These are phyloP conservation scores for Brachionus koreanus DNA, from an alignment of 1,140 invertebrate genomes.

Conservation along the genomic window DNA sequence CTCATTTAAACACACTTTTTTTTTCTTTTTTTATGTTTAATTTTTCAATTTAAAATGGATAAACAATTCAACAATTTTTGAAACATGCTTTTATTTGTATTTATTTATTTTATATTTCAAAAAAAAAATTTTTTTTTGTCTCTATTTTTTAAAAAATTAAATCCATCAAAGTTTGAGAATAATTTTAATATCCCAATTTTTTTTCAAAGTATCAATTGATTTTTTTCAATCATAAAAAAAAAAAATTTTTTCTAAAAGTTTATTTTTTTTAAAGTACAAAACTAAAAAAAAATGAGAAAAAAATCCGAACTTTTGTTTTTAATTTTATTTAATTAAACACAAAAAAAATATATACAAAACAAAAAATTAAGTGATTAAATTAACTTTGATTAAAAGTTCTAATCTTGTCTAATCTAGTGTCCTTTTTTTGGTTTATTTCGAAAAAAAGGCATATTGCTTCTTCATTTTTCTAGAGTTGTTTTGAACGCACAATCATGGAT, in stretches of 20 bases:
- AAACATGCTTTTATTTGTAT: background rate
- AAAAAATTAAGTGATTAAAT: background rate
- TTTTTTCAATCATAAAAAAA: too few relatives aligned
- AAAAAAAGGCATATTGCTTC: conserved; percentile 14
- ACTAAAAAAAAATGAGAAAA: background rate
- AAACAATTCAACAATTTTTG: background rate
- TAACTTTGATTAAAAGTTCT: conserved; percentile 34
- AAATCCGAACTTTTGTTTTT: background rate
- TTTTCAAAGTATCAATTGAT: too few relatives aligned
- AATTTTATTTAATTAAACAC: background rate
- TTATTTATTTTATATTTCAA: background rate
- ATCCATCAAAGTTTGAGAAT: background rate
- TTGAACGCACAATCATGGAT: conserved; percentile 1
- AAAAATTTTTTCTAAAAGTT: too few relatives aligned
- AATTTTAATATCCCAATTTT: too few relatives aligned
- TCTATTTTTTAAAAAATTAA: background rate
- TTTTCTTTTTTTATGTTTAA: background rate
- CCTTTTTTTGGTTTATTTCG: background rate
- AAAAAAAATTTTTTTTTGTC: background rate
- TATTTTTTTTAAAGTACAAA: too few relatives aligned
- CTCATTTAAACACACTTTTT: background rate
- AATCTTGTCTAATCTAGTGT: conserved; percentile 38
- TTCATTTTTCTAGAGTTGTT: background rate
- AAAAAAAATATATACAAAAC: too few relatives aligned
- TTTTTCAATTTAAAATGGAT: background rate